A percentile compares a stretch with the other conserved stretches of the same genome.
Evolutionary conservation across 2,113 vertebrate genomes (phyloP).

Genomic region (Guaruba guarouba): DNA sequence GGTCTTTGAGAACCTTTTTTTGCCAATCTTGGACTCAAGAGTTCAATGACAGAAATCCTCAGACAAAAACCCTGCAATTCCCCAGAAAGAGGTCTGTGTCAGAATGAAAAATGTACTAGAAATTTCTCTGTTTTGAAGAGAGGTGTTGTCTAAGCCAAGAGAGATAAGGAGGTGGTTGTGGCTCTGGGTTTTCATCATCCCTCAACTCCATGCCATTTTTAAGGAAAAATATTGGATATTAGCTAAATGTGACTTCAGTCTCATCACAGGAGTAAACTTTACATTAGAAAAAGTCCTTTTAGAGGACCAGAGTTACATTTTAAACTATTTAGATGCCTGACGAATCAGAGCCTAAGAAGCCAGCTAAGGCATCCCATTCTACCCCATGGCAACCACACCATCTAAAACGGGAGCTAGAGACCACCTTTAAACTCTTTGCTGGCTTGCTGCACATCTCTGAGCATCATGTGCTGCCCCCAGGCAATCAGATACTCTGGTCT

Average conservation of each 20-base stretch:
- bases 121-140: not conserved
- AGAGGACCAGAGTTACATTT: not conserved
- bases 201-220: not conserved
- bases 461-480: not conserved
- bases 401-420: not conserved
- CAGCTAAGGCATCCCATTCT: not conserved
- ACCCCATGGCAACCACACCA: not conserved
- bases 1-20: not conserved
- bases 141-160: not conserved
- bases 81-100: not conserved
- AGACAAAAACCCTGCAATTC: not conserved
- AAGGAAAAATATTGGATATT: not conserved
- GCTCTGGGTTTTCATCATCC: not conserved
- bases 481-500: constrained; percentile 12
- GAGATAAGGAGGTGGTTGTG: not conserved
- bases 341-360: not conserved
- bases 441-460: not conserved
- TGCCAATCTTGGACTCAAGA: not conserved
- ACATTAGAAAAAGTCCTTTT: not conserved
- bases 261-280: not conserved
- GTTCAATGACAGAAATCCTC: not conserved
- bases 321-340: not conserved
- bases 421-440: not conserved
- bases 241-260: not conserved
- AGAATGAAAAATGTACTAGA: not conserved